phyloP scores from a whole-genome alignment of 2,888 invertebrate genomes.

The Invenusta paracnida region DNA sequence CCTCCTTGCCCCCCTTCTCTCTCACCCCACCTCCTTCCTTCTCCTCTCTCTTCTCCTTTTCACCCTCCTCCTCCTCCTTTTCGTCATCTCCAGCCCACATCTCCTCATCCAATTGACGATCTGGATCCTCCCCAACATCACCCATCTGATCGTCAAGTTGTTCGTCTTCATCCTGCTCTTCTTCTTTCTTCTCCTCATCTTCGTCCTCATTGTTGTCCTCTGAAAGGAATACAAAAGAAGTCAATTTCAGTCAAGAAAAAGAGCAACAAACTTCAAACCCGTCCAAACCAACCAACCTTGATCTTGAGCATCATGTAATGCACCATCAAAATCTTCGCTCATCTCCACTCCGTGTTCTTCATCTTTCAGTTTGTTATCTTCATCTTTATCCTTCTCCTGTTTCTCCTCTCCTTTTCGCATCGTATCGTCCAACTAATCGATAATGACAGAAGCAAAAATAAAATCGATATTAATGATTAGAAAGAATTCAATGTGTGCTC shows the following conservation, averaged over 20 bases:
- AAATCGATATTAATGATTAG: too few relatives aligned
- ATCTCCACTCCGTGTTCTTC: conserved; percentile 70
- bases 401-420: conserved; percentile 21
- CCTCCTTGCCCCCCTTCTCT: conserved; percentile 55
- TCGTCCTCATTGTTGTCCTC: conserved; percentile 64
- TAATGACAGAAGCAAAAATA: too few relatives aligned
- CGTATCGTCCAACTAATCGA: not conserved
- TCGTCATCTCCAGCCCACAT: conserved; percentile 23
- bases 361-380: conserved; percentile 67
- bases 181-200: conserved; percentile 50
- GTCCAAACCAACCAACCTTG: too few relatives aligned
- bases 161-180: conserved; percentile 47
- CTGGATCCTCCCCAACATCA: conserved; percentile 10
- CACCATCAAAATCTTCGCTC: conserved; percentile 89
- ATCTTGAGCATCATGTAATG: conserved; percentile 69
- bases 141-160: not conserved
- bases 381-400: conserved; percentile 70
- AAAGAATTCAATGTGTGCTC: too few relatives aligned
- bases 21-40: not conserved
- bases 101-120: conserved; percentile 4
- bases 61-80: conserved; percentile 42
- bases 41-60: conserved; percentile 37
- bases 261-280: too few relatives aligned
- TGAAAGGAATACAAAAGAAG: too few relatives aligned
- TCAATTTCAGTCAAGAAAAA: too few relatives aligned